phyloP scores from a whole-genome alignment of 2,113 vertebrate species.

The Salminus brasiliensis region DNA sequence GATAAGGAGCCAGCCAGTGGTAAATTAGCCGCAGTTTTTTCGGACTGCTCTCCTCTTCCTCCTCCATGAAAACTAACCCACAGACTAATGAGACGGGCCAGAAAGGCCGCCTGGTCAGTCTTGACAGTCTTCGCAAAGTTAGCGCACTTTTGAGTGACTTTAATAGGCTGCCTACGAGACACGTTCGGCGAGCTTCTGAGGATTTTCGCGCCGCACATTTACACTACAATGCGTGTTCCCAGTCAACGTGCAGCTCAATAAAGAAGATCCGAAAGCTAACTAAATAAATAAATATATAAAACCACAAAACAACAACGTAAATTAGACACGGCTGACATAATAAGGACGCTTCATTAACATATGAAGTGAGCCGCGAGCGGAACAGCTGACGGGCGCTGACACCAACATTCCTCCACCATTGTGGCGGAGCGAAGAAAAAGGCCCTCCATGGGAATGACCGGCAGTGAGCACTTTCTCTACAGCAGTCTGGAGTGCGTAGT shows the following conservation, averaged over 20 bases:
- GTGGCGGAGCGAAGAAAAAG: constrained; percentile 5
- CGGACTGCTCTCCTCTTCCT: background rate
- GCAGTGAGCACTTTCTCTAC: background rate
- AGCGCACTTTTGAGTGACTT: background rate
- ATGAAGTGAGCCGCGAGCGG: constrained; percentile 29
- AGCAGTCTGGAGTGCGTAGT: background rate
- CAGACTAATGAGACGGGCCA: background rate
- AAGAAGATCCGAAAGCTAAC: too few relatives aligned
- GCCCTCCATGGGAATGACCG: background rate
- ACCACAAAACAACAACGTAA: constrained; percentile 46
- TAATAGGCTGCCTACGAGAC: background rate
- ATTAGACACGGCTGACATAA: background rate
- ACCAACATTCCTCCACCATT: constrained; percentile 31
- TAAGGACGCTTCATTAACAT: constrained; percentile 44
- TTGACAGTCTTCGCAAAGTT: background rate
- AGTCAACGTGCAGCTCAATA: background rate
- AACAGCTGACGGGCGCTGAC: background rate
- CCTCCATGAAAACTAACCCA: background rate
- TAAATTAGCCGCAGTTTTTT: too few relatives aligned
- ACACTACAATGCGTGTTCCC: background rate
- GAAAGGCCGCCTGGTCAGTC: background rate
- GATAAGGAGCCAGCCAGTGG: too few relatives aligned
- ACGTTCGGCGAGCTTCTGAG: background rate
- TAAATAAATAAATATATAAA: background rate
- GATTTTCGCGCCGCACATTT: background rate